Evolutionary conservation across 2,797 vertebrate species (phyloP).

Genomic region (Sebastes trivittatus): DNA sequence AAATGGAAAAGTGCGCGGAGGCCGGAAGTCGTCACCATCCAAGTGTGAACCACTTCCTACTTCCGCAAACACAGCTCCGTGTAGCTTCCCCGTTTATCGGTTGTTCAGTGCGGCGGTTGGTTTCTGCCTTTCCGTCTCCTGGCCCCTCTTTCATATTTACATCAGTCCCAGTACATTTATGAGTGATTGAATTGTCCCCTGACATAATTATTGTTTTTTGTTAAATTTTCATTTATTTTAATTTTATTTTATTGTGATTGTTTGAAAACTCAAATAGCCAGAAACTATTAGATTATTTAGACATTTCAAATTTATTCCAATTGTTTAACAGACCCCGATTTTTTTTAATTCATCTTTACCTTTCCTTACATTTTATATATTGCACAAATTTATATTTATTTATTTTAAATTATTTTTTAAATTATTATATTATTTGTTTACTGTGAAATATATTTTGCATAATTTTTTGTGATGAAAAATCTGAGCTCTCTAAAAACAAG

Average conservation of each 20-base stretch:
- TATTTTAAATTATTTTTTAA: too few species aligned
- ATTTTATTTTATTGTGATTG: neutral
- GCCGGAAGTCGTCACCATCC: conserved; percentile 59
- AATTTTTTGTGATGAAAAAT: neutral
- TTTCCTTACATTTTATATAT: too few species aligned
- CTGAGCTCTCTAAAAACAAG: neutral
- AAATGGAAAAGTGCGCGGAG: neutral
- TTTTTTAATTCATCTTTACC: too few species aligned
- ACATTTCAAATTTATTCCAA: too few species aligned
- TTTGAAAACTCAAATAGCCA: neutral
- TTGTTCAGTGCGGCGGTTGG: conserved; percentile 46
- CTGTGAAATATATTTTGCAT: too few species aligned
- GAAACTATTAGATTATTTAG: too few species aligned
- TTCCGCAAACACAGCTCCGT: conserved; percentile 77
- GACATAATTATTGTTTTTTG: neutral
- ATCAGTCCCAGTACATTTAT: conserved; percentile 59
- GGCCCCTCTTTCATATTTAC: neutral
- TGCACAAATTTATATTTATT: too few species aligned
- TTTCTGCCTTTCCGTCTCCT: conserved; percentile 28
- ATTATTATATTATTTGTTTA: too few species aligned
- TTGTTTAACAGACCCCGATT: too few species aligned
- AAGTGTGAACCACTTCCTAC: conserved; percentile 72
- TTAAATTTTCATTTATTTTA: neutral
- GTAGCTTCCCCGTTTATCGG: conserved; percentile 52
- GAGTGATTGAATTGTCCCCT: conserved; percentile 23